Evolutionary conservation across 2,888 invertebrate genomes (phyloP), one percentile per base, ranked within the genome.

Genomic region (Perizoma flavofasciatum): DNA sequence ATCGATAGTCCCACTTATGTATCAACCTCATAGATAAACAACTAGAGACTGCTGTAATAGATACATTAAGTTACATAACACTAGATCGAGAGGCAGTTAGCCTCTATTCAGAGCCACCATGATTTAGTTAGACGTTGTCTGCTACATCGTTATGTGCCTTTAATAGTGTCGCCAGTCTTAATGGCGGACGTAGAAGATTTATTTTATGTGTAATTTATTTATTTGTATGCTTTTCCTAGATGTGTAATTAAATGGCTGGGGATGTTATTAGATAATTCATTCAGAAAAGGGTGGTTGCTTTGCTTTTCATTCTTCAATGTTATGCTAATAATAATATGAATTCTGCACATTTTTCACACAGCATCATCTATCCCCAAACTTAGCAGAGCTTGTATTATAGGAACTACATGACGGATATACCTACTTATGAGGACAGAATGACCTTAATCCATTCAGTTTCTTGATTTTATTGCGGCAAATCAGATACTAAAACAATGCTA

Each of bases 161-260:
- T 81, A 79, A 80, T 79, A 75, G 73, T 72, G 81, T 79, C 75
- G 75, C 73, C 72, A 75, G 71, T 71, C 65, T 72, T 76, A 74
- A 77, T 76, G 71, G 72, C 65, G 65, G 65, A 71, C 70, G 66
- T 49, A 64, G 50, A 61, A 52, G 65, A 63, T 63, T 72, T 68
- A 69, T 56, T 35, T 65, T 63, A 49, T 60, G 56, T 48, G 49
- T 62, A 56, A 61, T 61, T 59, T 63, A 60, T 56, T 58, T 56
- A 57, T 46, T 63, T 68, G 66, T 61, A 64, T 64, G 59, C 46
- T 45, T 47, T 56, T 53, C 49, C 46, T 59, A 46, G 52, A 56
- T 57, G 55, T 44, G 40, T n/a, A n/a, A 52, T 48, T 41, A 48
- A 54, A 43, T 51, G 45, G 49, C 57, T 34, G 50, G 32, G 9